Evolutionary conservation across 2,113 vertebrate genomes (phyloP), one percentile per base, ranked within the genome.

Genomic region (Narcine bancroftii): DNA sequence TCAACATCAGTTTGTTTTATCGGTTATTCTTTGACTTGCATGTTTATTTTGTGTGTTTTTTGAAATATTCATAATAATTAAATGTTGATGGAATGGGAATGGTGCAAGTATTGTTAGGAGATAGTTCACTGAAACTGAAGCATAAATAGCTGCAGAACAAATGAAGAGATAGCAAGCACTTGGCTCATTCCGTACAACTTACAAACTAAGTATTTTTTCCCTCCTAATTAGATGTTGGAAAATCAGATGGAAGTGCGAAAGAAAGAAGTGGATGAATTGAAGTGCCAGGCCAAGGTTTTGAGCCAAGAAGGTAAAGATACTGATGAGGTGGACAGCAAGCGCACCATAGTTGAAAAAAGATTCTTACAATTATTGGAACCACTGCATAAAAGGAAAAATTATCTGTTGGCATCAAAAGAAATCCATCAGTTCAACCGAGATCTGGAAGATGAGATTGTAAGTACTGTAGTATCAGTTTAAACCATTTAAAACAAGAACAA

Each of bases 231-330:
- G 98, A 98, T 99, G 96, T 95, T 99, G 94, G 98, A 99, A 95
- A 99, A 98, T 85, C 98, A 99, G 96, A 98, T 99, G 97, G 98
- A 99, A 93, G 98, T 99, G 73, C 97, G 98, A 53, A 97, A 98
- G 96, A 97, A 97, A 94, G 98, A 99, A 95, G 97, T 99, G 77
- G 97, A 98, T 93, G 98, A 99, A 93, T 96, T 99, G 69, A 98
- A 98, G 93, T 97, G 97, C 94, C 98, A 99, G 93, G 98, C 98
- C 24, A 95, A 96, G 93, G 97, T 97, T 11, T 95, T 99, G 60
- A 97, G 97, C 73, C 97, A 98, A 94, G 98, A 99, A 94, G 98
- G 97, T 2, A 97, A 97, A 94, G 98, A 97, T 94, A 95, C 97
- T 0, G 98, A 99, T 0, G 98, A 99, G 95, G 98, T 99, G 2